Conservation (phyloP, 2,113 vertebrate species). For the Notothenia coriiceps region DNA sequence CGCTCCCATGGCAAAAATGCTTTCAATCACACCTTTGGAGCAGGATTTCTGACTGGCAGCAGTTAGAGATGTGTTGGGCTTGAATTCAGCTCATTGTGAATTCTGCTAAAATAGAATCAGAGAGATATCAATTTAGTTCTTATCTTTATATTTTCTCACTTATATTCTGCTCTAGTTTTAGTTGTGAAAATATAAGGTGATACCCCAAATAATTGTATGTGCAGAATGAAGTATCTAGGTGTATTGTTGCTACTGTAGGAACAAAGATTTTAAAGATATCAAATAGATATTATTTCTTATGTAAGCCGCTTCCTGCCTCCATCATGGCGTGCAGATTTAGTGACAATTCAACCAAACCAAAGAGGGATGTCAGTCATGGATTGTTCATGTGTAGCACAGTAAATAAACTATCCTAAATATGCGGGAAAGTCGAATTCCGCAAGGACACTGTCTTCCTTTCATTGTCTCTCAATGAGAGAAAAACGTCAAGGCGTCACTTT, state of each 20-base stretch:
- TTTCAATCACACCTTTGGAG: slow-evolving; percentile 51
- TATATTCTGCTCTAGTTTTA: slow-evolving; percentile 16
- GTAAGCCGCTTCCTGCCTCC: slow-evolving; percentile 34
- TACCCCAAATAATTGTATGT: slow-evolving; percentile 24
- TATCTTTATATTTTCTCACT: slow-evolving; percentile 7
- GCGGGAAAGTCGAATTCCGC: slow-evolving; percentile 5
- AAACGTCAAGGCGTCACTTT: slow-evolving; percentile 49
- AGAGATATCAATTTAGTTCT: slow-evolving; percentile 13
- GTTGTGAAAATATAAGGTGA: slow-evolving; percentile 31
- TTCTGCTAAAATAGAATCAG: slow-evolving; percentile 32
- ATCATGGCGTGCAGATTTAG: slow-evolving; percentile 53
- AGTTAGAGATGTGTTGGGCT: slow-evolving; percentile 46
- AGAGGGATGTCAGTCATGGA: slow-evolving; percentile 42
- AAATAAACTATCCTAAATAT: slow-evolving; percentile 31
- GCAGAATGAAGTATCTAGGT: slow-evolving; percentile 10
- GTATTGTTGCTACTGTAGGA: slow-evolving; percentile 4
- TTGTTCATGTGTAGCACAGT: slow-evolving; percentile 27
- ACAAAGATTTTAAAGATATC: slow-evolving; percentile 21
- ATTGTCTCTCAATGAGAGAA: slow-evolving; percentile 32
- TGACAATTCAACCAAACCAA: slow-evolving; percentile 43
- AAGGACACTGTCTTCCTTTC: slow-evolving; percentile 10
- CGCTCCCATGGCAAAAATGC: slow-evolving; percentile 48
- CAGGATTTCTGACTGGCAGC: slow-evolving; percentile 51
- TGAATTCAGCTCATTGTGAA: slow-evolving; percentile 24
- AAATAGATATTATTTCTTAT: slow-evolving; percentile 41